Evolutionary conservation across 2,888 invertebrate species (phyloP), one percentile per base, ranked within the genome.

Genomic region (Euclidia mi): DNA sequence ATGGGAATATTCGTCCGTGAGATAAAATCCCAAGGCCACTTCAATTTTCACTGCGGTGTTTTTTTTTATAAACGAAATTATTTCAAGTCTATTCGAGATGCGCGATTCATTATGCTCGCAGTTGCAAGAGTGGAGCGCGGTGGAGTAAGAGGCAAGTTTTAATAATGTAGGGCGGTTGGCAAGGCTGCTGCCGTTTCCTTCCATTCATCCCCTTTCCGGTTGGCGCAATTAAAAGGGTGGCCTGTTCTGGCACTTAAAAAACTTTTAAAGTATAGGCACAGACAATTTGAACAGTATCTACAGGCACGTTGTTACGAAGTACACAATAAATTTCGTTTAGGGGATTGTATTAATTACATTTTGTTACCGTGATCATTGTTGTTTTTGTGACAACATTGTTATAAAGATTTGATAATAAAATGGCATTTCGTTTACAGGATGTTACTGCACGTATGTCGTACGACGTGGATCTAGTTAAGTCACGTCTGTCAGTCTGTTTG

Each of bases 201-300:
- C 89, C 89, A 92, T 93, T 93, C 92, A 92, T 91, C 92, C 92
- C 91, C 90, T 91, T 91, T 92, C 91, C 91, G 90, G 90, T 92
- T 88, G 88, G 90, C 84, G 92, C 93, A 93, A 93, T 93, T 93
- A 93, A 92, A 93, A 90, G 89, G 90, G 85, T 84, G 89, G 90
- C 88, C 90, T 90, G 92, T 92, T 92, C 91, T 91, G 91, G 89
- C 89, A 92, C 91, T 92, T 92, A 88, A 92, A n/a, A 91, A 91
- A 91, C 91, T 91, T 92, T 88, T 86, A 89, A 90, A 91, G 90
- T 91, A 89, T 87, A 88, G 86, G 85, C 86, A 84, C 84, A 87
- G 87, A 91, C 87, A 89, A 91, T 90, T 89, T 88, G 73, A 86
- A 85, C 83, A 70, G 82, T 81, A 78, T 75, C 78, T 79, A 81